Conservation (phyloP, 2,113 vertebrate species). For the Eclectus roratus region DNA sequence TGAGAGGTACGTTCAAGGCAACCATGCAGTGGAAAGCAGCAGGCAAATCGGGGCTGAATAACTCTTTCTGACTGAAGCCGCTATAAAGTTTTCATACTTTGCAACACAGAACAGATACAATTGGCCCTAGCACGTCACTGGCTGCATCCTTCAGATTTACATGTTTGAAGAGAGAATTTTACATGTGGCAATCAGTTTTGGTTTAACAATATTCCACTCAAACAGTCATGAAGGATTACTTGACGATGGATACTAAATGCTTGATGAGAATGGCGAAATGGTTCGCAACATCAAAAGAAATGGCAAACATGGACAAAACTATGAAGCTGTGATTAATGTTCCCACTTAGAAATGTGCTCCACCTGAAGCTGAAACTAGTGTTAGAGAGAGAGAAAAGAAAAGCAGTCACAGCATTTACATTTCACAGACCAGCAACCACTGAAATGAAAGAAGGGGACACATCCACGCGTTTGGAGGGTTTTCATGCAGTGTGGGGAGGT, state of each 20-base stretch:
- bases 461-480: background rate
- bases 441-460: conserved; percentile 32
- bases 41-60: conserved; percentile 59
- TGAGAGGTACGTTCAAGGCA: conserved; percentile 72
- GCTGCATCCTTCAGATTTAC: background rate
- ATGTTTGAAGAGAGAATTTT: conserved; percentile 21
- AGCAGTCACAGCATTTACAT: conserved; percentile 56
- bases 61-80: conserved; percentile 6
- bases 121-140: background rate
- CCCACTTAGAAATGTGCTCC: conserved; percentile 49
- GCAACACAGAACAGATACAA: conserved; percentile 68
- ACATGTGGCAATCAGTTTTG: conserved; percentile 10
- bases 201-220: conserved; percentile 54
- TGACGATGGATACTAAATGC: conserved; percentile 50
- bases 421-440: conserved; percentile 67
- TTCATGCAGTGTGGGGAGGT: conserved; percentile 70
- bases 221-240: conserved; percentile 42
- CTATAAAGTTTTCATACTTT: conserved; percentile 75
- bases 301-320: conserved; percentile 61
- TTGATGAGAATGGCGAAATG: conserved; percentile 59
- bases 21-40: conserved; percentile 70
- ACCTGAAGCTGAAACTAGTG: conserved; percentile 37
- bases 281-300: conserved; percentile 50
- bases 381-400: background rate
- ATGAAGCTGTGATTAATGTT: conserved; percentile 43